These are phyloP conservation scores for Dione juno DNA, from an alignment of 2,888 invertebrate genomes.

Conservation along the genomic window DNA sequence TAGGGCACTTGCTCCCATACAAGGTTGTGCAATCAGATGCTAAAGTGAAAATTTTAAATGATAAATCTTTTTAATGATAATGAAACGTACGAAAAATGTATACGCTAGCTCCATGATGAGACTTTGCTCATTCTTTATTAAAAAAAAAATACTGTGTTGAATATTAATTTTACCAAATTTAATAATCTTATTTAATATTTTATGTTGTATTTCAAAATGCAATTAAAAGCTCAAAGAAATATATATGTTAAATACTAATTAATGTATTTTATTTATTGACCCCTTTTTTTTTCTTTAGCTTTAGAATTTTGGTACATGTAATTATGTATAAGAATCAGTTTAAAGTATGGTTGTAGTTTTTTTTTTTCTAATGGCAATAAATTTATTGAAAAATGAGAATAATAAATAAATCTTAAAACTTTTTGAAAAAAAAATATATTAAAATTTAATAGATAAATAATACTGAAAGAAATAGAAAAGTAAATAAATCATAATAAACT, in stretches of 20 bases:
- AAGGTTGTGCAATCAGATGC: conserved; percentile 16
- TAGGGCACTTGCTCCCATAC: background rate
- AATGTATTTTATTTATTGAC: conserved; percentile 71
- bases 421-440: too few species aligned
- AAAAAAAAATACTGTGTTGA: conserved; percentile 73
- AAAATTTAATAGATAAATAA: too few species aligned
- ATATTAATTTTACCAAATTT: conserved; percentile 90
- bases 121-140: conserved; percentile 85
- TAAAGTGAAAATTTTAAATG: conserved; percentile 57
- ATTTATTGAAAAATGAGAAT: too few species aligned
- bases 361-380: too few species aligned
- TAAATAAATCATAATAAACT: too few species aligned
- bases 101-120: conserved; percentile 88
- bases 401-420: too few species aligned
- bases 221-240: conserved; percentile 94
- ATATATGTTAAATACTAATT: conserved; percentile 91
- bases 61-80: conserved; percentile 85
- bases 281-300: conserved; percentile 27
- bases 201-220: conserved; percentile 93
- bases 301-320: too few species aligned
- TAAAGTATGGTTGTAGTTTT: too few species aligned
- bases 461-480: too few species aligned
- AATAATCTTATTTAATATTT: conserved; percentile 91
- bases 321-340: too few species aligned
- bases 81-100: conserved; percentile 87